Conservation (phyloP, 1,140 invertebrate genomes). For the Tetragnatha versicolor region DNA sequence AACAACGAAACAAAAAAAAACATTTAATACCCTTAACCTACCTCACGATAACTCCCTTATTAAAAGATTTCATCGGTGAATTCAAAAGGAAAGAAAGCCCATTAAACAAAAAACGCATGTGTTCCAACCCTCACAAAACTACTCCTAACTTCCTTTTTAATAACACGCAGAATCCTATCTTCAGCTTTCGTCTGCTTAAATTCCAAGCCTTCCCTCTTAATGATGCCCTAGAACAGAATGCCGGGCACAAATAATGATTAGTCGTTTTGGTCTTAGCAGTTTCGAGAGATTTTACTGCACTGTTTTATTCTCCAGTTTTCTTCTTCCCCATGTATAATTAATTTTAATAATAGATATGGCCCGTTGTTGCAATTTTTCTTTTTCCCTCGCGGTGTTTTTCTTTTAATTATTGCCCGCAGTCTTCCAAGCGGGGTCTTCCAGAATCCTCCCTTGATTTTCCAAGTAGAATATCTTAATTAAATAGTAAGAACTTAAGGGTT, state of each 20-base stretch:
- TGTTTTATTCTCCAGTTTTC: conserved; percentile 11
- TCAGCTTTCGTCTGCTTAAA: not conserved
- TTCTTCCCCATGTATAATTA: conserved; percentile 28
- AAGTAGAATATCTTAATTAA: conserved; percentile 16
- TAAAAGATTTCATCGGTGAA: too few relatives aligned
- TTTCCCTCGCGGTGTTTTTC: conserved; percentile 14
- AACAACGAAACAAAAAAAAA: too few relatives aligned
- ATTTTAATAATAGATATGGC: conserved; percentile 48
- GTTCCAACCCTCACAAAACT: not conserved
- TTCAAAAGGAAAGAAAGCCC: not conserved
- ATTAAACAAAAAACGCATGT: conserved; percentile 2
- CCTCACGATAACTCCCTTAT: too few relatives aligned
- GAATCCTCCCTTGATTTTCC: conserved; percentile 8
- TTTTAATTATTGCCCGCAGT: conserved; percentile 37
- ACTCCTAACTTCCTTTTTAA: conserved; percentile 27
- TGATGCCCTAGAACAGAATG: conserved; percentile 35
- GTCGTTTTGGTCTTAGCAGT: conserved; percentile 44
- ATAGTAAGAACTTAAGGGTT: conserved; percentile 20
- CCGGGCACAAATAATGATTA: conserved; percentile 35
- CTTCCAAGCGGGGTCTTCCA: conserved; percentile 15
- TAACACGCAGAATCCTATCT: conserved; percentile 21
- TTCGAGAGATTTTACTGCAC: conserved; percentile 31
- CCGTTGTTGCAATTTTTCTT: conserved; percentile 11
- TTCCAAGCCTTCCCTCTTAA: conserved; percentile 12
- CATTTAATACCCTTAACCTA: too few relatives aligned